phyloP scores from a whole-genome alignment of 2,113 vertebrate species.

The Morone chrysops region DNA sequence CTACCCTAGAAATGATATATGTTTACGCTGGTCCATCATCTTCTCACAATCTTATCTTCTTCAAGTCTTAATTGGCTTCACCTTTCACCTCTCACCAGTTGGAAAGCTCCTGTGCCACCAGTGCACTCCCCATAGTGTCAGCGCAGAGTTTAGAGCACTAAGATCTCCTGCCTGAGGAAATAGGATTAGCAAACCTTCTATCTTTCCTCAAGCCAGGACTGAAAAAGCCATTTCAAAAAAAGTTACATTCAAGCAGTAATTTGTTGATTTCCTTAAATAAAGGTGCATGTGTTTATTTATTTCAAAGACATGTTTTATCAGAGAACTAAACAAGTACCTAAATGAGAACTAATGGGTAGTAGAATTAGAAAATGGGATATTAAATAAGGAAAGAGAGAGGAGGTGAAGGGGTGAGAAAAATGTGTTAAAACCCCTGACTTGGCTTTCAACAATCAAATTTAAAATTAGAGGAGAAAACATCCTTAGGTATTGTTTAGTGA shows the following conservation, averaged over 20 bases:
- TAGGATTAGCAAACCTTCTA: constrained; percentile 13
- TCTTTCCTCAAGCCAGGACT: background rate
- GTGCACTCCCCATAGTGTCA: background rate
- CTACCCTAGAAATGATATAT: background rate
- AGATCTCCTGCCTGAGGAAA: constrained; percentile 14
- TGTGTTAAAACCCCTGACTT: background rate
- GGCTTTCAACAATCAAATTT: too few species aligned
- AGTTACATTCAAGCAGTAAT: background rate
- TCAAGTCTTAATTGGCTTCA: constrained; percentile 10
- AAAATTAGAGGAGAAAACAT: too few species aligned
- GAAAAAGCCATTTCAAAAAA: background rate
- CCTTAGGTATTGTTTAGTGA: too few species aligned
- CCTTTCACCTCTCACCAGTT: background rate
- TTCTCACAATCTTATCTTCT: background rate
- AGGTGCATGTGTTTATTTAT: background rate
- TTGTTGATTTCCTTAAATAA: background rate
- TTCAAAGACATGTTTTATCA: background rate
- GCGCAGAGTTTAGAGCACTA: background rate
- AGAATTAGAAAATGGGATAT: background rate
- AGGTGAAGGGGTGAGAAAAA: background rate
- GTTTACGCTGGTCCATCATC: background rate
- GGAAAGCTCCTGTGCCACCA: background rate
- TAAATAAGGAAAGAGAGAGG: background rate
- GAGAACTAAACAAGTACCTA: background rate
- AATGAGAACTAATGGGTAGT: background rate